Evolutionary conservation across 2,113 vertebrate species (phyloP).

Genomic region (Tonatia bakeri): DNA sequence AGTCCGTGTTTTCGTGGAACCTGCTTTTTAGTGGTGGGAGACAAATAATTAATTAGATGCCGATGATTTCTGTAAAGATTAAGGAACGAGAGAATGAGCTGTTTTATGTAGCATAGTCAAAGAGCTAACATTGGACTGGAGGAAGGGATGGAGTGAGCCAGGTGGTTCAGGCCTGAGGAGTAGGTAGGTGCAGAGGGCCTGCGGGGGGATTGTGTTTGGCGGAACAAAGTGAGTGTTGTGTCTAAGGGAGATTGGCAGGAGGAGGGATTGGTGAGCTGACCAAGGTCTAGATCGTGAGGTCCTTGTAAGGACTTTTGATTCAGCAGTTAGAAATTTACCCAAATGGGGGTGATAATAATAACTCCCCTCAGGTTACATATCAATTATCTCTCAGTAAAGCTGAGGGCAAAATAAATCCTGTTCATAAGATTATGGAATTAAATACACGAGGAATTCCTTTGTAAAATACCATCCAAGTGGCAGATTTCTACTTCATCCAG

Average conservation of each 20-base stretch:
- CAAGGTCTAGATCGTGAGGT: neutral
- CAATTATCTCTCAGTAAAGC: neutral
- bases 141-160: neutral
- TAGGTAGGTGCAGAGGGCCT: neutral
- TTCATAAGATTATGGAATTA: neutral
- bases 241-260: neutral
- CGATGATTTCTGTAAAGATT: neutral
- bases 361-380: neutral
- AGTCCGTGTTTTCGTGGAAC: neutral
- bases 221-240: neutral
- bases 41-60: neutral
- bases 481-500: neutral
- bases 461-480: neutral
- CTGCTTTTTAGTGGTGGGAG: neutral
- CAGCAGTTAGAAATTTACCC: neutral
- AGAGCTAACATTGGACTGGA: neutral
- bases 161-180: neutral
- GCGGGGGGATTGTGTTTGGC: neutral
- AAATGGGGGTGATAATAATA: neutral
- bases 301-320: neutral
- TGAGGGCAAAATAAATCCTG: neutral
- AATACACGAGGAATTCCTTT: neutral
- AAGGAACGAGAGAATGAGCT: neutral
- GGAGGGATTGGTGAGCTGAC: neutral
- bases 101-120: neutral